These are phyloP conservation scores for Varanus salvator DNA, from an alignment of 2,113 vertebrate genomes.

Conservation along the genomic window DNA sequence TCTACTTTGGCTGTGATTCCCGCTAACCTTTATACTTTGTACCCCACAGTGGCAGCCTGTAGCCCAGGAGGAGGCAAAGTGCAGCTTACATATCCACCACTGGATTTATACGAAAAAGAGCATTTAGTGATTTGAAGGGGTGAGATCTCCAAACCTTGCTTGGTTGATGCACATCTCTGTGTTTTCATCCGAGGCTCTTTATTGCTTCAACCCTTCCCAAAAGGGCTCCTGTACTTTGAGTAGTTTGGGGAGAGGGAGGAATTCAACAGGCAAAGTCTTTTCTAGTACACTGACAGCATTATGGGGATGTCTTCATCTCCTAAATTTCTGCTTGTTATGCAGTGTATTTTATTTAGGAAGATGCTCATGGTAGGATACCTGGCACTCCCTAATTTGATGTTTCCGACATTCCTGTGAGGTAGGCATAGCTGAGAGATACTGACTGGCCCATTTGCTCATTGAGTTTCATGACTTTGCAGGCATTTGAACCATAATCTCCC, in stretches of 20 bases:
- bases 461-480: not conserved
- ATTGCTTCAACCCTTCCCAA: not conserved
- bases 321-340: not conserved
- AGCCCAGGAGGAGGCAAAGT: conserved; percentile 25
- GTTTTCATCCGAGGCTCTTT: too few species aligned
- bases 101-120: conserved; percentile 12
- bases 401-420: not conserved
- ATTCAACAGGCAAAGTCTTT: not conserved
- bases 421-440: not conserved
- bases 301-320: not conserved
- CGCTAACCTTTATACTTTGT: conserved; percentile 69
- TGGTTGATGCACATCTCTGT: not conserved
- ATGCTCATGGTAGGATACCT: not conserved
- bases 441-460: not conserved
- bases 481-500: too few species aligned
- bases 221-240: not conserved
- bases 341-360: not conserved
- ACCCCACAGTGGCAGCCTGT: conserved; percentile 27
- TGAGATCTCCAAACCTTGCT: not conserved
- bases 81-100: not conserved
- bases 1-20: conserved; percentile 5
- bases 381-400: not conserved
- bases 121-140: not conserved
- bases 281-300: too few species aligned
- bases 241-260: not conserved